Evolutionary conservation across 37 sponge, comb jelly and placozoan genomes (phyloP).

Genomic region (Beroe forskalii): DNA sequence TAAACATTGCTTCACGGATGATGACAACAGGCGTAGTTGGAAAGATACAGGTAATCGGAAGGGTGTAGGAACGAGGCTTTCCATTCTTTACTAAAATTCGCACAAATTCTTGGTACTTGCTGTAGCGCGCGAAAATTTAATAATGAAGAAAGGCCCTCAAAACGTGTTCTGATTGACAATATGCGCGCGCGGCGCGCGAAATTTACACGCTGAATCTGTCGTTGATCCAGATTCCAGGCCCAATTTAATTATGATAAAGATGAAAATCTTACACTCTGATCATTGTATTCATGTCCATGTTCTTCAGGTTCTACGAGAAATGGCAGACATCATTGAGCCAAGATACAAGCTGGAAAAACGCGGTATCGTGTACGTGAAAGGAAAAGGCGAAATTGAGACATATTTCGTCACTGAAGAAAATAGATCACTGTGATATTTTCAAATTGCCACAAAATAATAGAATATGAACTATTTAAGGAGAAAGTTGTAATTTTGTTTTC

Average conservation of each 20-base stretch:
- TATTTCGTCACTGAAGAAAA: background rate
- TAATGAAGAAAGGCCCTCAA: no score
- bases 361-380: background rate
- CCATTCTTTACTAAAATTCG: no score
- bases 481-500: no score
- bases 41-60: conserved; percentile 14
- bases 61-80: no score
- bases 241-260: no score
- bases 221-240: no score
- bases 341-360: conserved; percentile 20
- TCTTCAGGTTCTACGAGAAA: background rate
- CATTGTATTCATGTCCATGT: background rate
- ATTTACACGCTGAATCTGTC: no score
- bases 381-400: conserved; percentile 47
- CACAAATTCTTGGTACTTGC: no score
- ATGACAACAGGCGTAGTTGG: conserved; percentile 41
- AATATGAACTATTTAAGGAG: no score
- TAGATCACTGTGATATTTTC: no score
- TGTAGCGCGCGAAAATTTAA: no score
- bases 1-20: conserved; percentile 40
- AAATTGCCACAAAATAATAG: no score
- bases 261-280: background rate
- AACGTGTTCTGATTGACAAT: background rate
- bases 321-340: background rate
- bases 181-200: background rate